phyloP scores from a whole-genome alignment of 1,140 invertebrate genomes.

The Lepidurus apus region DNA sequence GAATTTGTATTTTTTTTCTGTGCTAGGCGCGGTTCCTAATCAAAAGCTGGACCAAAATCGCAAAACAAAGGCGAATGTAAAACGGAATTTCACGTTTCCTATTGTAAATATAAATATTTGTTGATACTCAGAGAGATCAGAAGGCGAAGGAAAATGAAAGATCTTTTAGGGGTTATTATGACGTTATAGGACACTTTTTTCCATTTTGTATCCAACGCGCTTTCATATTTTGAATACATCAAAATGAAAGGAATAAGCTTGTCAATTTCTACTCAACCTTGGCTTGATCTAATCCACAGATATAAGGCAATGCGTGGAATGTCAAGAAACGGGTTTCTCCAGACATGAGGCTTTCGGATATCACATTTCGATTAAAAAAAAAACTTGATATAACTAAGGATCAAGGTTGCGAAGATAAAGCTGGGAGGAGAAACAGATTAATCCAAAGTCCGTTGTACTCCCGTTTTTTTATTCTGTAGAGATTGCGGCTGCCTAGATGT shows the following conservation, averaged over 20 bases:
- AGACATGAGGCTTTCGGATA: too few species aligned
- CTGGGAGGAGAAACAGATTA: too few species aligned
- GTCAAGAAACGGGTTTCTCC: too few species aligned
- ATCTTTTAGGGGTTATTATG: background rate
- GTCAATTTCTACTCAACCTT: background rate
- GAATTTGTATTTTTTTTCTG: background rate
- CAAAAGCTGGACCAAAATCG: constrained; percentile 15
- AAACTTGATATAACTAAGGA: too few species aligned
- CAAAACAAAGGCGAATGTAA: background rate
- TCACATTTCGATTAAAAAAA: too few species aligned
- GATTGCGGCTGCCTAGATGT: too few species aligned
- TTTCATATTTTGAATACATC: constrained; percentile 2
- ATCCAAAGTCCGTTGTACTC: too few species aligned
- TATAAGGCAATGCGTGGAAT: too few species aligned
- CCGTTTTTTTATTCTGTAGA: too few species aligned
- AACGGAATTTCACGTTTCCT: background rate
- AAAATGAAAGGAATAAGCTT: background rate
- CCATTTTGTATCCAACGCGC: background rate
- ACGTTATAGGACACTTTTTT: background rate
- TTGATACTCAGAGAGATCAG: constrained; percentile 2
- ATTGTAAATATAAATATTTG: background rate
- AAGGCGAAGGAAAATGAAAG: background rate
- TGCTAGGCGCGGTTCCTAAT: background rate
- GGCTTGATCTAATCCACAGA: too few species aligned
- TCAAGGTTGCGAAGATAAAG: too few species aligned